These are phyloP conservation scores for Epicampocera succincta DNA, from an alignment of 2,888 invertebrate species.

Conservation along the genomic window DNA sequence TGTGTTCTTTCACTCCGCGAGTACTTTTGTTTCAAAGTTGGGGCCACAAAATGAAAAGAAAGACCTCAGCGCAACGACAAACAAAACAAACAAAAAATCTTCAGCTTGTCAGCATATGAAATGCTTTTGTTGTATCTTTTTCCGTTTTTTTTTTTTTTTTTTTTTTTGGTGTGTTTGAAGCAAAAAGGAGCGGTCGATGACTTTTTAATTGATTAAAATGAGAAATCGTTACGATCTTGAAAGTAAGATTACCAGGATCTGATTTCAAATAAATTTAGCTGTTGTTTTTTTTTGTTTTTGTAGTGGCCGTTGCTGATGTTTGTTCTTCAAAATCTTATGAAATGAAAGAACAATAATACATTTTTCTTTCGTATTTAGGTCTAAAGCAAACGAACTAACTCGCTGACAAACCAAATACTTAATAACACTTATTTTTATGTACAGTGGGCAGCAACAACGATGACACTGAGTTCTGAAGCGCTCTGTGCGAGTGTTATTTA, in stretches of 20 bases:
- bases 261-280: constrained; percentile 76
- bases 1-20: constrained; percentile 30
- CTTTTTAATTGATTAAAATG: constrained; percentile 81
- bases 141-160: constrained; percentile 2
- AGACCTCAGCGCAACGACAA: constrained; percentile 9
- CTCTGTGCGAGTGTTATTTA: no score
- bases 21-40: constrained; percentile 54
- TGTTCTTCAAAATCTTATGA: constrained; percentile 49
- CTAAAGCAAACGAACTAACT: constrained; percentile 25
- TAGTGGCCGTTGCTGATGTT: constrained; percentile 44
- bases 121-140: background rate
- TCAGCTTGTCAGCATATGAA: constrained; percentile 52
- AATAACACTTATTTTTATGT: background rate
- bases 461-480: no score
- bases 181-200: constrained; percentile 76
- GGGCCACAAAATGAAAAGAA: background rate
- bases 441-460: constrained; percentile 12
- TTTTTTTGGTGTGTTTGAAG: constrained; percentile 49
- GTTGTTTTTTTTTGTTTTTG: constrained; percentile 21
- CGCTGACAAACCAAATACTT: background rate
- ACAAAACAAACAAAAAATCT: no score
- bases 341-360: constrained; percentile 56
- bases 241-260: constrained; percentile 79
- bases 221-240: constrained; percentile 80
- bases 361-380: constrained; percentile 11